Evolutionary conservation across 2,797 vertebrate genomes (phyloP), one percentile per base, ranked within the genome.

Genomic region (Thalassophryne amazonica): DNA sequence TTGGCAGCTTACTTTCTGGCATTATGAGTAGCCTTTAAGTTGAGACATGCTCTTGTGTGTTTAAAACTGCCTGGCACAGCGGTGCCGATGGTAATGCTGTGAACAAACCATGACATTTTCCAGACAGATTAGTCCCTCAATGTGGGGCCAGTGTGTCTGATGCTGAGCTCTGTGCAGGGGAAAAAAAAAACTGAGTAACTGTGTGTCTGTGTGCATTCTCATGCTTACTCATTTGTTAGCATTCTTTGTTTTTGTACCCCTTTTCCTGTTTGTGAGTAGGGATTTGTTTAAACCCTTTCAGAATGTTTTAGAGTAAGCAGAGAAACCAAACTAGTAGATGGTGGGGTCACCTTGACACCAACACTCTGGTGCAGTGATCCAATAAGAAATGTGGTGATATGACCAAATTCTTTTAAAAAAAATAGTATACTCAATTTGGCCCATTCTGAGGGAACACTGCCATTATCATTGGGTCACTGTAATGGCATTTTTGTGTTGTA

Each of bases 111-210:
- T 75, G 74, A 47, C 43, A 52, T 56, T 35, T 34, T 71, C 52
- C 21, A 27, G 66, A 68, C 67, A 68, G 9, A 10, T 46, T 63
- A 59, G 63, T 74, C 61, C 36, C 20, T 23, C 37, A 28, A 51
- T 50, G 58, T 66, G 54, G 10, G 29, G 58, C 8, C 19, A 32
- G 23, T 59, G 62, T 69, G 54, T 75, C 72, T 68, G 68, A 52
- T 66, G 71, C 72, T 79, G 74, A 84, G 77, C 79, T 77, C 79
- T 78, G 60, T 76, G 13, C 55, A 23, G 33, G 15, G 11, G 23
- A 30, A 21, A 19, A 19, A 30, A 27, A 9, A 37, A n/a, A n/a
- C n/a, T n/a, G n/a, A 37, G 20, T 24, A 28, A 28, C 7, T 25
- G 23, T 24, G 43, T 53, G 35, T 47, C 21, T 45, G 22, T 49